Evolutionary conservation across 1,140 invertebrate genomes (phyloP).

Genomic region (Andricus grossulariae): DNA sequence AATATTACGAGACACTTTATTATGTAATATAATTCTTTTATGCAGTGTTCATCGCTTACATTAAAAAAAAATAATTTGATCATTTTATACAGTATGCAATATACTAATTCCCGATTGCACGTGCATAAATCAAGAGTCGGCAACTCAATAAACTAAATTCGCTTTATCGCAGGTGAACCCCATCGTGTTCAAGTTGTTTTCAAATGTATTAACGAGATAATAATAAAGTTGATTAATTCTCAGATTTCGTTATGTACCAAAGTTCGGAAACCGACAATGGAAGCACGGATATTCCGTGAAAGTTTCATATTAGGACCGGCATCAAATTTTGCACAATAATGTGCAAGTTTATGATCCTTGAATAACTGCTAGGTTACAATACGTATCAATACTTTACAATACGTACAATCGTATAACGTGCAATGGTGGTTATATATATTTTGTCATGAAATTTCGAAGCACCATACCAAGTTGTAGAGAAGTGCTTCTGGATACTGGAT

Average conservation of each 20-base stretch:
- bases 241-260: neutral
- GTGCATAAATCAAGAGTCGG: no score
- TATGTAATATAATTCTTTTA: no score
- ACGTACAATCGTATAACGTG: neutral
- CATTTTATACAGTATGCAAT: no score
- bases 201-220: neutral
- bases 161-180: no score
- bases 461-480: neutral
- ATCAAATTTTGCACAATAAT: constrained; percentile 4
- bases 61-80: no score
- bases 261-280: neutral
- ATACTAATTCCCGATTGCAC: no score
- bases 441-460: neutral
- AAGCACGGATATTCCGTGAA: constrained; percentile 19
- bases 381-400: neutral
- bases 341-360: neutral
- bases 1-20: no score
- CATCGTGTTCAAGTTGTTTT: neutral
- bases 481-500: constrained; percentile 2
- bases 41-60: no score
- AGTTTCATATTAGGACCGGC: neutral
- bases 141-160: no score
- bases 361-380: neutral
- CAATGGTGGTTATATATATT: neutral
- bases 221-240: neutral